Percentiles rank a stretch among this genome's conserved stretches.
Conservation (phyloP, 2,797 vertebrate genomes). For the Spea hammondii region DNA sequence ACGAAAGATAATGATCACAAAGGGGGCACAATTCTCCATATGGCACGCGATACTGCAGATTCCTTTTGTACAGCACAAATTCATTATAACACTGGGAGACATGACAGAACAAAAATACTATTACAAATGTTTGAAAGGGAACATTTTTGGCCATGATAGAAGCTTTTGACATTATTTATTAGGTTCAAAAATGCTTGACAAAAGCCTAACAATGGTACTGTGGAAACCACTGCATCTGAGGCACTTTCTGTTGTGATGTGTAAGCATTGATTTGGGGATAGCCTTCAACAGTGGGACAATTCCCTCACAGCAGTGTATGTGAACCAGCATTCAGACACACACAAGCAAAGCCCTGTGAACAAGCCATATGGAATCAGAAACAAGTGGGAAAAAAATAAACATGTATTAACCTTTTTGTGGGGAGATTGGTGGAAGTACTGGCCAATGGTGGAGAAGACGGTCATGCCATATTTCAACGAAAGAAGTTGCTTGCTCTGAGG, state of each 20-base stretch:
- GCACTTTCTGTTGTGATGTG: constrained; percentile 71
- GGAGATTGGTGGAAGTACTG: constrained; percentile 75
- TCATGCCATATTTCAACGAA: constrained; percentile 63
- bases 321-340: constrained; percentile 69
- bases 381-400: constrained; percentile 59
- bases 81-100: constrained; percentile 82
- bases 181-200: constrained; percentile 78
- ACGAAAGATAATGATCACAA: constrained; percentile 33
- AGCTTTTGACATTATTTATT: constrained; percentile 91
- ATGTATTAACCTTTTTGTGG: constrained; percentile 79
- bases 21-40: constrained; percentile 48
- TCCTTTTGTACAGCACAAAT: constrained; percentile 74
- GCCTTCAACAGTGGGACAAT: constrained; percentile 74
- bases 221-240: constrained; percentile 81
- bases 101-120: constrained; percentile 79
- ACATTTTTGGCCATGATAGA: constrained; percentile 75
- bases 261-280: constrained; percentile 73
- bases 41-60: constrained; percentile 76
- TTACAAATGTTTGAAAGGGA: constrained; percentile 85
- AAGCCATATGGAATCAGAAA: constrained; percentile 67
- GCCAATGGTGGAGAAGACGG: constrained; percentile 63
- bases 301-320: constrained; percentile 70
- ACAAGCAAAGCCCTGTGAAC: constrained; percentile 73
- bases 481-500: constrained; percentile 59
- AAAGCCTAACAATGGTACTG: constrained; percentile 72